Evolutionary conservation across 2,888 invertebrate species (phyloP), one percentile per base, ranked within the genome.

Genomic region (Cremastinae sp.): DNA sequence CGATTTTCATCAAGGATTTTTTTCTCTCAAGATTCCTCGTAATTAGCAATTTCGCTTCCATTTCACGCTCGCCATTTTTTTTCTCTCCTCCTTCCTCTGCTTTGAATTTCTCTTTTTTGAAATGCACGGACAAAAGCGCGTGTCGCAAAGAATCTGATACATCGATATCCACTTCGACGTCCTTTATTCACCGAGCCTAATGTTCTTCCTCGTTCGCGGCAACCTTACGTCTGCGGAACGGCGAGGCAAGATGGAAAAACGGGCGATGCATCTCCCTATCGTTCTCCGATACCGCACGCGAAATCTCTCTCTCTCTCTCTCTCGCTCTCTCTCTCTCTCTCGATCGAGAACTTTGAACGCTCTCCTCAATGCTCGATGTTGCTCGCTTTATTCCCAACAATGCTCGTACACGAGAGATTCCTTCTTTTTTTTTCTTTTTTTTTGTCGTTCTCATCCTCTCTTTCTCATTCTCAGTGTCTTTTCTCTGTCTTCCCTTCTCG

Each of bases 271-370:
- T 59, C 64, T 65, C 55, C 65, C 39, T 74, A 65, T 59, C 68
- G 47, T 59, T 62, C 37, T 12, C 37, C 62, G 49, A 58, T 51
- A 65, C 74, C 69, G 28, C 28, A 28, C 28, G 28, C 28, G 28
- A 28, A 28, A 10, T 28, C 65, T 16, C 28, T 28, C 49, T 43
- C 65, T 43, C 51, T 69, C 14, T n/a, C 35, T 16, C 22, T 22
- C 39, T 9, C 51, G 12, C 37, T 58, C 51, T 14, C 35, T 22
- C 56, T 65, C 35, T 53, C 41, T 20, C 43, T 61, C 43, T 61
- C 69, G 69, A 69, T 59, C 59, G 49, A 51, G 61, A 61, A 70
- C 43, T 61, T 51, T 70, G 61, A 35, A 70, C 61, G 53, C 45
- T 70, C 59, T 10, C n/a, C 18, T n/a, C 28, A 5, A 28, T 28